phyloP scores from a whole-genome alignment of 2,113 vertebrate species.

The Callaeas wilsoni region DNA sequence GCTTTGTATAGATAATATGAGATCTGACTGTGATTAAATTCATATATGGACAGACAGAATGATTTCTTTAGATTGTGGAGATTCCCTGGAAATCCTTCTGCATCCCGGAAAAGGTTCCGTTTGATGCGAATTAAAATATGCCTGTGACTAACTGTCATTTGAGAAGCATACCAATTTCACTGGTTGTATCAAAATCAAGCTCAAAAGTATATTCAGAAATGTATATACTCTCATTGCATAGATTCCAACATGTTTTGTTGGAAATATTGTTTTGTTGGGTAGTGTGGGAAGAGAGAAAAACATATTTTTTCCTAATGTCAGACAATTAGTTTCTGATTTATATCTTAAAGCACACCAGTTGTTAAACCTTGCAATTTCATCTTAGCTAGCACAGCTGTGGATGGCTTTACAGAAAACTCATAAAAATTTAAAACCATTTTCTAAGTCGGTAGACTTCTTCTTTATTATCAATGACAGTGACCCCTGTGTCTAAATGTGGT shows the following conservation, averaged over 20 bases:
- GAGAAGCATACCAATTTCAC: neutral
- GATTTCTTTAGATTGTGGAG: neutral
- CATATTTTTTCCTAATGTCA: neutral
- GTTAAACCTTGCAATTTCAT: slow-evolving; percentile 18
- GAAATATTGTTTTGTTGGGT: neutral
- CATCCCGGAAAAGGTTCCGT: neutral
- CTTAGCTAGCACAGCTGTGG: neutral
- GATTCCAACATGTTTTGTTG: neutral
- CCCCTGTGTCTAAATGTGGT: neutral
- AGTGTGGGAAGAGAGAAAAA: neutral
- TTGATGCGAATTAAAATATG: neutral
- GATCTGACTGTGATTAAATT: neutral
- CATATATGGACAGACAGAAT: neutral
- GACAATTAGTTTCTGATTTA: slow-evolving; percentile 47
- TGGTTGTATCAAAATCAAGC: neutral
- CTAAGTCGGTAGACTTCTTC: neutral
- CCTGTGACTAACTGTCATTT: neutral
- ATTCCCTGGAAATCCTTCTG: neutral
- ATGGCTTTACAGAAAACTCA: slow-evolving; percentile 7
- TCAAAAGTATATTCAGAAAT: neutral
- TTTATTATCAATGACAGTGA: neutral
- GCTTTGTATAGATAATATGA: neutral
- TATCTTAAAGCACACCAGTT: neutral
- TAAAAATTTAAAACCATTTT: slow-evolving; percentile 19
- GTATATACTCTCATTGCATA: neutral